These are phyloP conservation scores for Tiliacea aurago DNA, from an alignment of 2,888 invertebrate genomes.

Conservation along the genomic window DNA sequence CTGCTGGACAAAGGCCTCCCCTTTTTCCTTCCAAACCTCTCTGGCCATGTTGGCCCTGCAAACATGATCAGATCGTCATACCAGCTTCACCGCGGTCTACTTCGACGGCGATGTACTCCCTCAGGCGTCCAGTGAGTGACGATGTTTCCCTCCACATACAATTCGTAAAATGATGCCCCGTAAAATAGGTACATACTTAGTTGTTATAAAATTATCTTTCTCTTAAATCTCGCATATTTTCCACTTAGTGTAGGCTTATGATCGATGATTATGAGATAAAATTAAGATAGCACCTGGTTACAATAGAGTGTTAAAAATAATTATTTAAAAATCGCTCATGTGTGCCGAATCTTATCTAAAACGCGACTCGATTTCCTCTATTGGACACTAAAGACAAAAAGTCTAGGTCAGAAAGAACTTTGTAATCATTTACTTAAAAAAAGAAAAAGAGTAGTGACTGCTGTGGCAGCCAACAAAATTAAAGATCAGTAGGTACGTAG, in stretches of 20 bases:
- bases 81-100: too few species aligned
- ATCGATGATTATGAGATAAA: neutral
- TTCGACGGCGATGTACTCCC: too few species aligned
- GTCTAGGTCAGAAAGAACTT: neutral
- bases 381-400: constrained; percentile 8
- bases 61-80: too few species aligned
- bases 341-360: neutral
- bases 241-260: neutral
- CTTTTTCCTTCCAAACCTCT: too few species aligned
- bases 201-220: neutral
- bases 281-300: neutral
- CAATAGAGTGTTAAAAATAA: neutral
- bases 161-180: neutral
- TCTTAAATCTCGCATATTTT: neutral
- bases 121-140: too few species aligned
- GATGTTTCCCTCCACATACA: too few species aligned
- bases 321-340: neutral
- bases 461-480: neutral
- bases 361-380: constrained; percentile 18
- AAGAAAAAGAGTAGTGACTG: neutral
- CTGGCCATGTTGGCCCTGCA: too few species aligned
- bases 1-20: neutral
- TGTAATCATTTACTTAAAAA: neutral
- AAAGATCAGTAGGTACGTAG: neutral
- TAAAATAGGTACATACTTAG: neutral